Conservation (phyloP, 2,113 vertebrate genomes). For the Centrocercus urophasianus region DNA sequence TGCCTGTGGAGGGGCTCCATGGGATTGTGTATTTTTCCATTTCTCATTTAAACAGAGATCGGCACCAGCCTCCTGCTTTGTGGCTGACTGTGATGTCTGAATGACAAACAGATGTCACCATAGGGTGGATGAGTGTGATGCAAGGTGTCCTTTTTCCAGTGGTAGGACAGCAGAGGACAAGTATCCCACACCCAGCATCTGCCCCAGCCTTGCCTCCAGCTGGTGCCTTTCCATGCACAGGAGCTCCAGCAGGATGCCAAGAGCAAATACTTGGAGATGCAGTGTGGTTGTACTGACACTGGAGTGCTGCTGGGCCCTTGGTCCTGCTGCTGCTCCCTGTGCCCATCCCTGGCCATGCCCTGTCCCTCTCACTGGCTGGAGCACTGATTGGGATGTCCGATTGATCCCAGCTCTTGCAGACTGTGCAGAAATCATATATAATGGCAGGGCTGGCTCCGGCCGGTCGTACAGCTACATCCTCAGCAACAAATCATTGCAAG, state of each 20-base stretch:
- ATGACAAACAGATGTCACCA: neutral
- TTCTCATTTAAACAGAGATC: neutral
- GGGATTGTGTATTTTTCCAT: neutral
- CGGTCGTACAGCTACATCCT: neutral
- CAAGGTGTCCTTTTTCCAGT: neutral
- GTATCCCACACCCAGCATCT: neutral
- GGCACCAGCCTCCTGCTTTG: neutral
- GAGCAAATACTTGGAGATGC: neutral
- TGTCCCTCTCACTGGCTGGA: rapidly evolving
- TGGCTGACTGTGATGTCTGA: neutral
- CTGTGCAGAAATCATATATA: neutral
- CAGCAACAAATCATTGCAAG: neutral
- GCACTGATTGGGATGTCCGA: neutral
- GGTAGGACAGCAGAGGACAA: neutral
- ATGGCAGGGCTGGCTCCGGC: neutral
- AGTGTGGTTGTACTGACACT: neutral
- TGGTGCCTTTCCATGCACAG: neutral
- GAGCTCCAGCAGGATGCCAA: neutral
- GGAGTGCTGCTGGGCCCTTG: neutral
- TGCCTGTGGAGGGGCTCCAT: neutral
- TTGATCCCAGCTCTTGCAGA: neutral
- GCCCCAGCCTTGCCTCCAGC: neutral
- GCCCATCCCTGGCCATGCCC: neutral
- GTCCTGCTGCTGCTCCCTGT: neutral
- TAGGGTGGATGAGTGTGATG: neutral